phyloP scores from a whole-genome alignment of 2,888 invertebrate genomes.

The Uloborus plumipes region DNA sequence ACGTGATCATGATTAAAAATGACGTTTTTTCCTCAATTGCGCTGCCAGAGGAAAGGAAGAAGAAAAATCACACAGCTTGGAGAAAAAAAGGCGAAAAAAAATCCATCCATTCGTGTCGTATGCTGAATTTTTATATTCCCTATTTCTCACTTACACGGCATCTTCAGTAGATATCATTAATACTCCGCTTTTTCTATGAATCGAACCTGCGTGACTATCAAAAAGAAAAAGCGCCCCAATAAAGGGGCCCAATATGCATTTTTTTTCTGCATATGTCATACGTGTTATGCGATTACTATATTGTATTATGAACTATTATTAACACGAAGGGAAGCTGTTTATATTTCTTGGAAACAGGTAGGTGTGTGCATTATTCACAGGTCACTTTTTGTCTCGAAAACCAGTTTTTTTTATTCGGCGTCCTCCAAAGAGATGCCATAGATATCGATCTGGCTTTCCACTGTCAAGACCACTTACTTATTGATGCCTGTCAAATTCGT shows the following conservation, averaged over 20 bases:
- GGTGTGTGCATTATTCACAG: slow-evolving; percentile 22
- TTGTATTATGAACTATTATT: slow-evolving; percentile 38
- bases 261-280: slow-evolving; percentile 7
- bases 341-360: slow-evolving; percentile 50
- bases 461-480: too few relatives aligned
- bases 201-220: slow-evolving; percentile 40
- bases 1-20: too few relatives aligned
- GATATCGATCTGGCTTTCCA: too few relatives aligned
- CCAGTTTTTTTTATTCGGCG: not conserved
- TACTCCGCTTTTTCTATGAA: slow-evolving; percentile 14
- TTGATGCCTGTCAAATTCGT: too few relatives aligned
- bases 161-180: slow-evolving; percentile 13
- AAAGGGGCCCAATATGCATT: slow-evolving; percentile 18
- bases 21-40: too few relatives aligned
- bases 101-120: too few relatives aligned
- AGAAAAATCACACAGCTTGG: too few relatives aligned
- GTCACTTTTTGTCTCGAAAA: not conserved
- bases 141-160: too few relatives aligned
- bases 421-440: not conserved
- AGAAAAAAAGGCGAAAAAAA: too few relatives aligned
- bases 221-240: slow-evolving; percentile 22
- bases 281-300: slow-evolving; percentile 37
- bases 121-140: too few relatives aligned
- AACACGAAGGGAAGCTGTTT: slow-evolving; percentile 26
- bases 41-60: too few relatives aligned